Conservation (phyloP, 1,140 invertebrate species). For the Steinernema khuongi region DNA sequence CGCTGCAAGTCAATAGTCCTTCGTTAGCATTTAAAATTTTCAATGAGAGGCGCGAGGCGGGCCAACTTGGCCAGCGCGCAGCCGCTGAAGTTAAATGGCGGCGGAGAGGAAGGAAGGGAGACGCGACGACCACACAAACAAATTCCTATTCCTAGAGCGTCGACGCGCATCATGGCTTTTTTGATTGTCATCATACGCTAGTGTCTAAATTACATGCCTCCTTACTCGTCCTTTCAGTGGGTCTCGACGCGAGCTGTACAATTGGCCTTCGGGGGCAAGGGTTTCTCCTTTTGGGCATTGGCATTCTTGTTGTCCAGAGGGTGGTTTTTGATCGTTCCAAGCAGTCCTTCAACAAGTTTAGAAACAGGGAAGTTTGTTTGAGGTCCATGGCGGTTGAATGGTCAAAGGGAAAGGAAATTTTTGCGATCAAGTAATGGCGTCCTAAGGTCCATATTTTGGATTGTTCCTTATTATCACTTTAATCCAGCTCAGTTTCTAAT, state of each 20-base stretch:
- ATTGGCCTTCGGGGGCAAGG: not conserved
- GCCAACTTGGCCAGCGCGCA: not conserved
- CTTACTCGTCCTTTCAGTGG: not conserved
- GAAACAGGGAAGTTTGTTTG: too few species aligned
- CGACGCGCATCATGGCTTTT: slow-evolving; percentile 12
- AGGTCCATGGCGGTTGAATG: not conserved
- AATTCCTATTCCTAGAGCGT: slow-evolving; percentile 7
- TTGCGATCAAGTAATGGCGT: too few species aligned
- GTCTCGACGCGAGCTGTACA: not conserved
- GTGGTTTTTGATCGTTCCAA: too few species aligned
- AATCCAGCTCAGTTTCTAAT: too few species aligned
- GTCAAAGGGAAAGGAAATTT: not conserved
- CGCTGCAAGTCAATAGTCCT: slow-evolving; percentile 4
- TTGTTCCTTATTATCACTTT: too few species aligned
- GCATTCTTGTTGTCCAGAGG: not conserved
- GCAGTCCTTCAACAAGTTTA: not conserved
- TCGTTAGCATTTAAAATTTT: slow-evolving; percentile 15
- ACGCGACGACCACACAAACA: slow-evolving; percentile 14
- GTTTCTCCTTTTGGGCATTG: too few species aligned
- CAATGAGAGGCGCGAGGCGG: not conserved
- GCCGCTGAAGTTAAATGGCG: not conserved
- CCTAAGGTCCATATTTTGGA: too few species aligned
- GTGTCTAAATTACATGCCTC: not conserved
- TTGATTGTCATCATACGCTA: slow-evolving; percentile 13
- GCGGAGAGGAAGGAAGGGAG: not conserved